These are phyloP conservation scores for Mobula hypostoma DNA, from an alignment of 2,113 vertebrate species.

Conservation along the genomic window DNA sequence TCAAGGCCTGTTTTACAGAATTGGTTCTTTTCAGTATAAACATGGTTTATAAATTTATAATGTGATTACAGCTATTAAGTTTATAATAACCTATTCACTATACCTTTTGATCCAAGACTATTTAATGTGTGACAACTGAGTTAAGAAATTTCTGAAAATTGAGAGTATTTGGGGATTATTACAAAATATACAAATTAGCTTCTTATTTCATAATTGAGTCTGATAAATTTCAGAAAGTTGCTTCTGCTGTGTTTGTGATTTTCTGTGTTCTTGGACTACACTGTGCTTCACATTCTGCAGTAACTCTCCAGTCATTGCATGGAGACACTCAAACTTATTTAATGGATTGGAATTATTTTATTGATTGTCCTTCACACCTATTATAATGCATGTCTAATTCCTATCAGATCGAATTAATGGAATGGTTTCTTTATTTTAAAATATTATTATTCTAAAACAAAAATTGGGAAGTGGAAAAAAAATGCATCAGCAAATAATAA, in stretches of 20 bases:
- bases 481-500: background rate
- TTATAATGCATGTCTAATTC: background rate
- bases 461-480: background rate
- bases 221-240: background rate
- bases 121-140: background rate
- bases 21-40: background rate
- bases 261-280: background rate
- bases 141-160: background rate
- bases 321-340: background rate
- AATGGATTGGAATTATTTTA: too few species aligned
- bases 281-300: background rate
- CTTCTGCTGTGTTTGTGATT: background rate
- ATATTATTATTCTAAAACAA: background rate
- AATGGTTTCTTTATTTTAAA: background rate
- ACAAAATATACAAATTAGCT: background rate
- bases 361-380: too few species aligned
- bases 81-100: background rate
- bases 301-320: background rate
- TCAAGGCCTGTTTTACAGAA: background rate
- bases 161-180: background rate
- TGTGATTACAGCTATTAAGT: background rate
- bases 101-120: background rate
- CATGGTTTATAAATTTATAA: background rate
- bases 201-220: background rate
- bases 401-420: background rate